Evolutionary conservation across 2,888 invertebrate genomes (phyloP).

Genomic region (Thymelicus sylvestris): DNA sequence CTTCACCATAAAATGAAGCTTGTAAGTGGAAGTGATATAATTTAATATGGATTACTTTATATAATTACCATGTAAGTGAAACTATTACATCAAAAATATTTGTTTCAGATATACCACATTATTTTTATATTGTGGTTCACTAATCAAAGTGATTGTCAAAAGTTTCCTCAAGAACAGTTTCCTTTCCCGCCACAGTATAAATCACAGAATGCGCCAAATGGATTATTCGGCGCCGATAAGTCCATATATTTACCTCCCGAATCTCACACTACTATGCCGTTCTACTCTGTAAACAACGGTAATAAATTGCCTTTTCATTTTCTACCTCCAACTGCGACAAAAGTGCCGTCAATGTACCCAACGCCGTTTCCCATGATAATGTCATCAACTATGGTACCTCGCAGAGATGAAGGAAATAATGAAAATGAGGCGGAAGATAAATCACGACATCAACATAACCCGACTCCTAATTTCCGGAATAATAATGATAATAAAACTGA

Average conservation of each 20-base stretch:
- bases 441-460: slow-evolving; percentile 50
- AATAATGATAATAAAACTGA: background rate
- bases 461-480: slow-evolving; percentile 49
- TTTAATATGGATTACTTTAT: slow-evolving; percentile 37
- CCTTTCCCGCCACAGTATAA: slow-evolving; percentile 69
- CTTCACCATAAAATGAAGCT: slow-evolving; percentile 77
- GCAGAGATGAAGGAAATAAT: slow-evolving; percentile 58
- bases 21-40: slow-evolving; percentile 71
- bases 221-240: slow-evolving; percentile 62
- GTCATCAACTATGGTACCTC: slow-evolving; percentile 61
- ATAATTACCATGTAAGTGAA: slow-evolving; percentile 36
- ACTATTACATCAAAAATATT: slow-evolving; percentile 38
- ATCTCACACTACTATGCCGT: slow-evolving; percentile 66
- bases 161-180: slow-evolving; percentile 61
- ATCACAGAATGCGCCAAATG: slow-evolving; percentile 53
- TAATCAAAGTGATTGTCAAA: slow-evolving; percentile 55
- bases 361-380: slow-evolving; percentile 64
- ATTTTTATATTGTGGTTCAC: slow-evolving; percentile 57
- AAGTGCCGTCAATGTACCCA: slow-evolving; percentile 63
- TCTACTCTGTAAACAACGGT: slow-evolving; percentile 64
- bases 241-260: slow-evolving; percentile 73
- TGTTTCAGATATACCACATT: slow-evolving; percentile 70
- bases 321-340: slow-evolving; percentile 67
- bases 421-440: slow-evolving; percentile 53
- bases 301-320: slow-evolving; percentile 68